Percentiles rank a stretch among this genome's conserved stretches.
Conservation (phyloP, 2,113 vertebrate genomes). For the Falcunculus frontatus region DNA sequence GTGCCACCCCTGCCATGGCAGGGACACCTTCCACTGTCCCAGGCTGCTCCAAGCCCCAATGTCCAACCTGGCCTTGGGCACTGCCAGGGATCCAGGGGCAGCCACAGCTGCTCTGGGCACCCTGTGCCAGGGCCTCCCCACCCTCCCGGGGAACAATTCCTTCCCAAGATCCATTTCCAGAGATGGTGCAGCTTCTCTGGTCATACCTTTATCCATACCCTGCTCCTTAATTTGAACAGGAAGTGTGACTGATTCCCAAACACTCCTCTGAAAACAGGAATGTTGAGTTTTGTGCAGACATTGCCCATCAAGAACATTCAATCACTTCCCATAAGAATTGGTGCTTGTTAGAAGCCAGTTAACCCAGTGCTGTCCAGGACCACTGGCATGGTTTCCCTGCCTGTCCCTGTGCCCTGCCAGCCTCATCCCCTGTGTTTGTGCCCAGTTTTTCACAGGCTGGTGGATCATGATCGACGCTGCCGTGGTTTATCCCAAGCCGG, state of each 20-base stretch:
- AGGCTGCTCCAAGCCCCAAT: neutral
- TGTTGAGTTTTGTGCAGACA: neutral
- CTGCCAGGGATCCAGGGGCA: neutral
- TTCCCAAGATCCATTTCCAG: neutral
- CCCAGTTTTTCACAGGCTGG: slow-evolving; percentile 91
- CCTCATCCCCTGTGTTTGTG: neutral
- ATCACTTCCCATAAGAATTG: neutral
- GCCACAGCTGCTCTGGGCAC: neutral
- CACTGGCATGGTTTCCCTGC: neutral
- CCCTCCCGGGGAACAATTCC: neutral
- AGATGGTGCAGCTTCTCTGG: neutral
- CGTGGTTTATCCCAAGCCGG: slow-evolving; percentile 76
- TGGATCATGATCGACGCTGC: slow-evolving; percentile 94
- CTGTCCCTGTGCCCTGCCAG: neutral
- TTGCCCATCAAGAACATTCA: neutral
- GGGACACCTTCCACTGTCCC: neutral
- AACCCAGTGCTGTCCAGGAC: no score
- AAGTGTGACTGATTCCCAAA: neutral
- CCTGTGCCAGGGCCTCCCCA: neutral
- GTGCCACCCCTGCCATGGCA: neutral
- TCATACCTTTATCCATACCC: neutral
- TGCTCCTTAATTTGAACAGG: neutral
- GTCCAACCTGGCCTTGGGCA: neutral
- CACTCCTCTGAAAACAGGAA: neutral
- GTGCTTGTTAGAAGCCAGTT: neutral